phyloP scores from a whole-genome alignment of 2,797 vertebrate genomes.

The Denticeps clupeoides region DNA sequence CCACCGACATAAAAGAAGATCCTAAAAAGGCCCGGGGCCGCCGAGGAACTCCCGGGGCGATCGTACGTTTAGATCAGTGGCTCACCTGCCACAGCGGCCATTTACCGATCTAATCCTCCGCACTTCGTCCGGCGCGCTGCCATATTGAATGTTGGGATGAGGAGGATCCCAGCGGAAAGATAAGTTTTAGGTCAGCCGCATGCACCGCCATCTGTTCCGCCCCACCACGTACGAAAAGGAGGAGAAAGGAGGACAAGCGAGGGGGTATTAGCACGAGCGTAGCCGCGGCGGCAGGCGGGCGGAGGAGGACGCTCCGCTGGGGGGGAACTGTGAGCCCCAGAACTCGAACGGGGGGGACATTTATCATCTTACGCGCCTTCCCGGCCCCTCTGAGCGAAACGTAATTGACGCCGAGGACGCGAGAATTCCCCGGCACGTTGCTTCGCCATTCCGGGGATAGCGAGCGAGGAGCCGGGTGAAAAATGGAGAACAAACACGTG shows the following conservation, averaged over 20 bases:
- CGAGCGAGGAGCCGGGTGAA: conserved; percentile 25
- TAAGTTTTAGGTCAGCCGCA: conserved; percentile 55
- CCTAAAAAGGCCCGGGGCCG: neutral
- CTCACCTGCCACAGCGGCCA: conserved; percentile 22
- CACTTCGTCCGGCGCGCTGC: conserved; percentile 27
- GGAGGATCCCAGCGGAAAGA: conserved; percentile 44
- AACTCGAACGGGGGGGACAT: conserved; percentile 32
- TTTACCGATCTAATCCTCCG: conserved; percentile 25
- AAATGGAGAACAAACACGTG: neutral
- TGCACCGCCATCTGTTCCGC: conserved; percentile 52
- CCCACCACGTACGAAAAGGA: conserved; percentile 35
- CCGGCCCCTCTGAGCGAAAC: conserved; percentile 40
- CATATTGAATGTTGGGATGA: conserved; percentile 36
- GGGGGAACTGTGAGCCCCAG: conserved; percentile 13
- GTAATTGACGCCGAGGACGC: conserved; percentile 34
- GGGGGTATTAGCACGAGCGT: neutral
- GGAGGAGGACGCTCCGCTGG: neutral
- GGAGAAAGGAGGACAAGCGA: conserved; percentile 6
- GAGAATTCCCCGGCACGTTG: conserved; percentile 26
- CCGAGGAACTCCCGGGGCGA: conserved; percentile 15
- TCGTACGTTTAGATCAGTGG: conserved; percentile 28
- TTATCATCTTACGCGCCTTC: conserved; percentile 41
- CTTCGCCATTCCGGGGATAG: conserved; percentile 18
- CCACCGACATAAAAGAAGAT: neutral
- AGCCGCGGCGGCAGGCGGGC: too few relatives aligned